A percentile compares a stretch with the other conserved stretches of the same genome.
Conservation (phyloP, 2,797 vertebrate genomes). For the Zalophus californianus region DNA sequence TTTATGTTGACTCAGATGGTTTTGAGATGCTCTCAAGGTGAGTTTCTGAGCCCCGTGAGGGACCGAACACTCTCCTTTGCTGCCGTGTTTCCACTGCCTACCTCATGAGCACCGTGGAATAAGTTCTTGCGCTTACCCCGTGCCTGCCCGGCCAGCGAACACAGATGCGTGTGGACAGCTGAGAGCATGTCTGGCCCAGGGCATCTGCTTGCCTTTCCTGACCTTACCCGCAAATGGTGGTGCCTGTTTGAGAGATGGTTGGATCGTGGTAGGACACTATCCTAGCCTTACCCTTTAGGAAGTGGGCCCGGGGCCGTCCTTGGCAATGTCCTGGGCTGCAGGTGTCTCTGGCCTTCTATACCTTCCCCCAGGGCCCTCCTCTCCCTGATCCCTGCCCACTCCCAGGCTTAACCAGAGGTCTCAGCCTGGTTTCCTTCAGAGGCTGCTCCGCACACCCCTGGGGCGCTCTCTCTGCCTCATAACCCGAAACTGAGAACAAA, state of each 20-base stretch:
- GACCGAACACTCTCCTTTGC: accelerated
- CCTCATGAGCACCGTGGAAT: background rate
- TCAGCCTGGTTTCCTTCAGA: background rate
- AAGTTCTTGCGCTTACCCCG: accelerated
- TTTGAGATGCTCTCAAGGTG: background rate
- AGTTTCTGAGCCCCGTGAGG: background rate
- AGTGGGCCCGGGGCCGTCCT: background rate
- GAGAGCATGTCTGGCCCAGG: accelerated
- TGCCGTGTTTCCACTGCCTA: background rate
- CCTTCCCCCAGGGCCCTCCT: background rate
- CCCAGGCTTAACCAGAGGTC: background rate
- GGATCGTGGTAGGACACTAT: background rate
- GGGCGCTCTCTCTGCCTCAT: background rate
- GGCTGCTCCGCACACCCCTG: background rate
- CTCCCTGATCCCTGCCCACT: background rate
- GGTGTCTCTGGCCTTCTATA: background rate
- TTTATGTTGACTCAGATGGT: background rate
- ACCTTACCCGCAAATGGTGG: background rate
- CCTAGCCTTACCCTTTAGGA: background rate
- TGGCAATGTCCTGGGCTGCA: background rate
- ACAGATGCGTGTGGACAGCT: background rate
- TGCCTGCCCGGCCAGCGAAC: background rate
- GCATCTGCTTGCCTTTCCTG: background rate
- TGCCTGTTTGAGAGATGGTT: background rate
- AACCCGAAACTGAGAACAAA: background rate